Conservation (phyloP, 2,888 invertebrate genomes). For the Protula sp. region DNA sequence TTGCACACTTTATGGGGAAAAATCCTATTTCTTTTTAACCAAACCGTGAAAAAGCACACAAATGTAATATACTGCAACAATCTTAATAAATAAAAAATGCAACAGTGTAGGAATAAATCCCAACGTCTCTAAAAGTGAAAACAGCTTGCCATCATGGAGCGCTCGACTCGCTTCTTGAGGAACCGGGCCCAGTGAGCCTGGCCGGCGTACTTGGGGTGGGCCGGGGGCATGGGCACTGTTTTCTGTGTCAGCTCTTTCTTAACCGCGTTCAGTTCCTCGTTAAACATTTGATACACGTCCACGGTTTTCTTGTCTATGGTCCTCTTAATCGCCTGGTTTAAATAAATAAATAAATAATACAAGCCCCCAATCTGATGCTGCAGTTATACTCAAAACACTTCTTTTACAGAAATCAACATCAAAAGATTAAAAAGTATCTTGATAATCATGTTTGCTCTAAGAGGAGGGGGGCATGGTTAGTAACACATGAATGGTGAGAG, state of each 20-base stretch:
- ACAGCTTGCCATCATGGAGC: conserved; percentile 48
- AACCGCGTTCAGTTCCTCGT: conserved; percentile 68
- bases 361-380: no score
- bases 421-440: no score
- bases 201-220: conserved; percentile 69
- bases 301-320: conserved; percentile 61
- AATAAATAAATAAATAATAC: conserved; percentile 58
- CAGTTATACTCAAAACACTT: no score
- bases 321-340: conserved; percentile 48
- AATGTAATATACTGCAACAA: no score
- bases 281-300: conserved; percentile 63
- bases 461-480: no score
- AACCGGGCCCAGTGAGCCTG: conserved; percentile 65
- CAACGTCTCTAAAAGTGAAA: no score
- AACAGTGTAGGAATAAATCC: no score
- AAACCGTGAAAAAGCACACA: neutral
- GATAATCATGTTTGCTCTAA: no score
- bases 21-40: neutral
- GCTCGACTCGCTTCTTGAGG: conserved; percentile 61
- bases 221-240: conserved; percentile 55
- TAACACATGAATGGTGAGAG: no score
- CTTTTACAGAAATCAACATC: no score
- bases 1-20: neutral
- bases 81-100: no score
- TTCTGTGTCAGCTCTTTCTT: conserved; percentile 62